Percentiles rank a stretch among this genome's conserved stretches.
Evolutionary conservation across 2,113 vertebrate genomes (phyloP).

Genomic region (Notarius lentiginosus): DNA sequence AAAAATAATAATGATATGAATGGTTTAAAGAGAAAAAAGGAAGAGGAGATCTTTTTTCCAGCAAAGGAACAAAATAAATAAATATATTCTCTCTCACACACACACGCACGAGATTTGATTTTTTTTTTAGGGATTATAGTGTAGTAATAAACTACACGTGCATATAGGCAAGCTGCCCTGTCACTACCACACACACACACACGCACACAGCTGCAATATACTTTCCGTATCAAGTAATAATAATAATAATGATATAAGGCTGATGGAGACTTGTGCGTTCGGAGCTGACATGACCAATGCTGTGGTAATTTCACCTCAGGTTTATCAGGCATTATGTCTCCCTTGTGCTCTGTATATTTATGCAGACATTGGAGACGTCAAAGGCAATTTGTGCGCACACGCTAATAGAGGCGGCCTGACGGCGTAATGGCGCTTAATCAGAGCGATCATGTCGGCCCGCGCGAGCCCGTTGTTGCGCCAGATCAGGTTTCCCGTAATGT

Average conservation of each 20-base stretch:
- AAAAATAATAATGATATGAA: not conserved
- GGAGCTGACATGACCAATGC: not conserved
- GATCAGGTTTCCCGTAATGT: conserved; percentile 19
- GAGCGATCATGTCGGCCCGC: conserved; percentile 79
- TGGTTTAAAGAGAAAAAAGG: not conserved
- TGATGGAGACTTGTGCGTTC: not conserved
- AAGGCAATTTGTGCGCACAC: conserved; percentile 80
- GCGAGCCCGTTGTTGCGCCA: not conserved
- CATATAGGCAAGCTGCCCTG: not conserved
- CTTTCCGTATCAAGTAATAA: not conserved
- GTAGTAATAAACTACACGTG: not conserved
- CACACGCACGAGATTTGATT: not conserved
- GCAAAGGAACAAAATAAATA: not conserved
- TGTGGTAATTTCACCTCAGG: conserved; percentile 7
- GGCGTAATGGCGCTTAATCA: conserved; percentile 84
- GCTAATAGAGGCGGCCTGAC: conserved; percentile 80
- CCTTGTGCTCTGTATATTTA: conserved; percentile 75
- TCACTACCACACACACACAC: not conserved
- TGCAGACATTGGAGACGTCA: conserved; percentile 76
- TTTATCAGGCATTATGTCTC: conserved; percentile 40
- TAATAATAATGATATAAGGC: not conserved
- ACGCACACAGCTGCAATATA: not conserved
- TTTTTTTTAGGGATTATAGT: not conserved
- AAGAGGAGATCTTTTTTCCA: not conserved
- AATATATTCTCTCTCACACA: not conserved